Evolutionary conservation across 2,797 vertebrate species (phyloP), one percentile per base, ranked within the genome.

Genomic region (Clarias laeviceps): DNA sequence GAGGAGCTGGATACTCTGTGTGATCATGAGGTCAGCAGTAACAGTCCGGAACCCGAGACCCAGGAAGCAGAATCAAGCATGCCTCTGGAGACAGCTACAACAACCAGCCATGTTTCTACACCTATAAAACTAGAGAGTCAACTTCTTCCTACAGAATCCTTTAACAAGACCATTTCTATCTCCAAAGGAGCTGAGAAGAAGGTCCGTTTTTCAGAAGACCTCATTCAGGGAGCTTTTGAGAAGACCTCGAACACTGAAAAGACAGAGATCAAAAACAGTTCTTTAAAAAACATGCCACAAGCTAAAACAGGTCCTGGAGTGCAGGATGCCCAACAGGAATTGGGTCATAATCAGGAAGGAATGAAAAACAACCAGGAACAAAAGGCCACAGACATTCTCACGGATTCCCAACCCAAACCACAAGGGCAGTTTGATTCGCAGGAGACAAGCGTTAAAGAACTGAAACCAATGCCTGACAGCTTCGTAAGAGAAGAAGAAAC

Each of bases 1-100:
- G 95, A 96, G 89, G 94, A 95, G 80, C 94, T 95, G 0, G 95
- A 96, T 9, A 92, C 92, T 77, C 89, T 95, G 78, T 93, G 92
- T 70, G 92, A 93, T 7, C 34, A 88, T 40, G 93, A 94, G 1
- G 68, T 57, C 17, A 90, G 92, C 1, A 87, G 93, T 83, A 85
- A 84, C 56, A 78, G 59, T 69, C 37, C 86, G 54, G 84, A 87
- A 22, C 65, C 66, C 1, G 72, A 89, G 24, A 69, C 56, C 40
- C 90, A 85, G 86, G 91, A 92, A 90, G 22, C 34, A 7, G 91
- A 91, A 88, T 82, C 69, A 14, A 83, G 80, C 83, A 74, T 62
- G 5, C 90, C 91, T 62, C 80, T 64, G 17, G 56, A 27, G n/a
- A 88, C 81, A 2, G 17, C 18, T 17, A 69, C 17, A 50, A 54